These are phyloP conservation scores for Saccopteryx bilineata DNA, from an alignment of 2,113 vertebrate genomes.

Conservation along the genomic window DNA sequence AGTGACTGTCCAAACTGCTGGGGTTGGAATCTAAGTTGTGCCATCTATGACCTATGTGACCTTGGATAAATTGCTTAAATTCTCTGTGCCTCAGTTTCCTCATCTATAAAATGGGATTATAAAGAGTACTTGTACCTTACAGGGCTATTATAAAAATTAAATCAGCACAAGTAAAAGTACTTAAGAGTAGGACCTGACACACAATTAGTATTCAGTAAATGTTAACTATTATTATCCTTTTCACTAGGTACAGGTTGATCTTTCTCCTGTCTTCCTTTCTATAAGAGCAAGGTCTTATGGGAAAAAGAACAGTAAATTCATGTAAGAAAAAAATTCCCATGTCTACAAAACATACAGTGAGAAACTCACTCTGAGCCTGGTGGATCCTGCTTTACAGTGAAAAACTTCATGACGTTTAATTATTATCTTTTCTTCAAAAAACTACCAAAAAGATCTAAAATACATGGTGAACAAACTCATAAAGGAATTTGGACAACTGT, in stretches of 20 bases:
- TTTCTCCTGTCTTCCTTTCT: not conserved
- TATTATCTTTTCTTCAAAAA: not conserved
- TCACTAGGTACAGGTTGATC: not conserved
- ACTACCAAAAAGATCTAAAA: not conserved
- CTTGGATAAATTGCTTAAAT: not conserved
- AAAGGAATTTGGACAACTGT: not conserved
- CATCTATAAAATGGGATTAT: not conserved
- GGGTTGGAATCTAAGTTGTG: not conserved
- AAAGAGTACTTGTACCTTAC: not conserved
- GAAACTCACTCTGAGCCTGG: not conserved
- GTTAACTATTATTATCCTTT: not conserved
- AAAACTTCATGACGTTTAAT: not conserved
- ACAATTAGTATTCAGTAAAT: not conserved
- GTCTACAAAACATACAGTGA: not conserved
- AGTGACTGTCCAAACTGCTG: not conserved
- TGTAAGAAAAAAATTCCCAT: not conserved
- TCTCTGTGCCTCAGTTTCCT: conserved; percentile 31
- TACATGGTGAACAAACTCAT: not conserved
- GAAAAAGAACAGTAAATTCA: not conserved
- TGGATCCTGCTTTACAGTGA: conserved; percentile 3
- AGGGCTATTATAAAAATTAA: not conserved
- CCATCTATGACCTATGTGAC: not conserved
- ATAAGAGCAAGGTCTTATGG: not conserved
- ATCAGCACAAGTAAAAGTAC: not conserved
- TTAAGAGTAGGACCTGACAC: not conserved